A percentile compares a stretch with the other conserved stretches of the same genome.
These are phyloP conservation scores for Aplocera efformata DNA, from an alignment of 2,888 invertebrate species.

Conservation along the genomic window DNA sequence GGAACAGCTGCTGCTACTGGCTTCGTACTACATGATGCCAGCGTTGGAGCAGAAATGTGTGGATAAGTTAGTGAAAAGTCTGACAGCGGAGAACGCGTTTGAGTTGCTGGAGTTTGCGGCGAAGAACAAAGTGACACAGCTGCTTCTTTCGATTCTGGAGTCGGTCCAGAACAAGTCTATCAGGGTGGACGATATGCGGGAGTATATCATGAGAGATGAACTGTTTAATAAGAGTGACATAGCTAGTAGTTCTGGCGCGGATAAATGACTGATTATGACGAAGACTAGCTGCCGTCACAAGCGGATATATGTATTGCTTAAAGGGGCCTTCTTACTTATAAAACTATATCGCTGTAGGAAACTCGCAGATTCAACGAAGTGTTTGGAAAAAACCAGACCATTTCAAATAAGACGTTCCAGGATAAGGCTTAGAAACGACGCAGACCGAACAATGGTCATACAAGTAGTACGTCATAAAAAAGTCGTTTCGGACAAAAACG, in stretches of 20 bases:
- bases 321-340: no score
- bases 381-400: no score
- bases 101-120: slow-evolving; percentile 47
- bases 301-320: no score
- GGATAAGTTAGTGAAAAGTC: slow-evolving; percentile 33
- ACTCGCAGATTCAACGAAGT: no score
- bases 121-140: slow-evolving; percentile 39
- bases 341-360: no score
- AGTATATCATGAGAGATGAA: slow-evolving; percentile 23
- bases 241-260: background rate
- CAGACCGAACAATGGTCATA: no score
- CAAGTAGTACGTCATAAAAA: no score
- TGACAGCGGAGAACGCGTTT: slow-evolving; percentile 23
- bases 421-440: no score
- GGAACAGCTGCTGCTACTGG: slow-evolving; percentile 43
- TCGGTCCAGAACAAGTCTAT: slow-evolving; percentile 34
- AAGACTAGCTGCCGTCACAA: no score
- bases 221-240: slow-evolving; percentile 10
- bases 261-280: no score
- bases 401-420: no score
- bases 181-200: slow-evolving; percentile 38
- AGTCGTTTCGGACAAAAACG: no score
- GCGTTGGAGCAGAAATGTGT: slow-evolving; percentile 49
- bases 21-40: slow-evolving; percentile 50
- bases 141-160: slow-evolving; percentile 43